Evolutionary conservation across 1,140 invertebrate species (phyloP).

Genomic region (Ips nitidus): DNA sequence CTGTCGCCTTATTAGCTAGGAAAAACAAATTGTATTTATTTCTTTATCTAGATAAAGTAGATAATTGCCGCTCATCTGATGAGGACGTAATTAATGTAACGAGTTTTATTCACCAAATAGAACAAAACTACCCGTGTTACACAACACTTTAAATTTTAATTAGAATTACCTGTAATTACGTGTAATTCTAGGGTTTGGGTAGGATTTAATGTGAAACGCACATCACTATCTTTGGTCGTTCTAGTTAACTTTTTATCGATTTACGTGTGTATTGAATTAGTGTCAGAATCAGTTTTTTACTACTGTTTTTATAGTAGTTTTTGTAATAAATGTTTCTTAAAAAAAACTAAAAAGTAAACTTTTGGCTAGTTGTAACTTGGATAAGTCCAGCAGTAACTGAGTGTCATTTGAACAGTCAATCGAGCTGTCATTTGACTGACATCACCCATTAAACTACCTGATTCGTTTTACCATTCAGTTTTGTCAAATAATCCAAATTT

Average conservation of each 20-base stretch:
- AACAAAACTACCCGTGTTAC: conserved; percentile 7
- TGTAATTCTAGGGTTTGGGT: conserved; percentile 3
- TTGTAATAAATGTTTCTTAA: too few relatives aligned
- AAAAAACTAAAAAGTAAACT: too few relatives aligned
- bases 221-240: neutral
- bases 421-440: too few relatives aligned
- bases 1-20: too few relatives aligned
- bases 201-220: neutral
- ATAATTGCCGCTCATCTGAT: conserved; percentile 2
- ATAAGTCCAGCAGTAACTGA: too few relatives aligned
- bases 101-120: neutral
- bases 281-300: neutral
- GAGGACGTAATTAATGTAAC: conserved; percentile 7
- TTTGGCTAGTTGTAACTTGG: too few relatives aligned
- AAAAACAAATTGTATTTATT: conserved; percentile 11
- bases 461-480: too few relatives aligned
- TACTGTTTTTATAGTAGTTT: too few relatives aligned
- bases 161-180: conserved; percentile 8
- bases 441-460: too few relatives aligned
- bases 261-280: conserved; percentile 4
- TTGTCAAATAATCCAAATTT: too few relatives aligned
- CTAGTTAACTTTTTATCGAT: neutral
- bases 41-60: conserved; percentile 7
- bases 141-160: conserved; percentile 16
- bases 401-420: too few relatives aligned